Conservation (phyloP, 2,888 invertebrate species). For the Ennomos quercinarius region DNA sequence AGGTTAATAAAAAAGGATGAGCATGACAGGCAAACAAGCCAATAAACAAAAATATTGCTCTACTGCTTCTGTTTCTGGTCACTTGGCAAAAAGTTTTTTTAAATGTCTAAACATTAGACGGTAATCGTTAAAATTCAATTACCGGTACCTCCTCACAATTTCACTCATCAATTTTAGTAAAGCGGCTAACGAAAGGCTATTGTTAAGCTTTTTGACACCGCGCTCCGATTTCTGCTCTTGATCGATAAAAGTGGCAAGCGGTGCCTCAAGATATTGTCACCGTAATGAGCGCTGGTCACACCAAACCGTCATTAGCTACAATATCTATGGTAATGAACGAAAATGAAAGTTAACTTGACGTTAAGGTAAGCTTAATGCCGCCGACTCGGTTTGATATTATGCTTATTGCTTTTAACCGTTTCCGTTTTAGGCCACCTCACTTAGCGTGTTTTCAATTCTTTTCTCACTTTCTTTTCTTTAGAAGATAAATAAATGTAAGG, state of each 20-base stretch:
- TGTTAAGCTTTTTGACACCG: constrained; percentile 15
- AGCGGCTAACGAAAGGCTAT: not conserved
- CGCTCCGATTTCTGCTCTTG: constrained; percentile 32
- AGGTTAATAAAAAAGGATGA: too few relatives aligned
- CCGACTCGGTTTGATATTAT: constrained; percentile 37
- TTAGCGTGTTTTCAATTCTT: constrained; percentile 20
- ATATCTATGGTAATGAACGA: constrained; percentile 52
- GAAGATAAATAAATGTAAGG: not conserved
- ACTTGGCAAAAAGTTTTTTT: too few relatives aligned
- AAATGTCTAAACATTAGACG: too few relatives aligned
- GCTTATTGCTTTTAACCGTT: constrained; percentile 35
- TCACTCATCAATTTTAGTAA: not conserved
- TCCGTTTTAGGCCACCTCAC: constrained; percentile 23
- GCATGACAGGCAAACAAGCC: too few relatives aligned
- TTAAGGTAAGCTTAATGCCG: constrained; percentile 27
- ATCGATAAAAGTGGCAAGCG: constrained; percentile 37
- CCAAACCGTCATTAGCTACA: constrained; percentile 54
- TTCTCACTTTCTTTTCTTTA: constrained; percentile 22
- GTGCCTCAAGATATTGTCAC: constrained; percentile 40
- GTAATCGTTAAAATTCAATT: too few relatives aligned
- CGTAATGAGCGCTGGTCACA: constrained; percentile 63
- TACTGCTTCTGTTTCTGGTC: too few relatives aligned
- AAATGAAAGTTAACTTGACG: constrained; percentile 56
- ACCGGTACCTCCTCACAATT: not conserved
- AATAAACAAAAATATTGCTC: too few relatives aligned